Base-by-base conservation (phyloP, 2,113 vertebrate species). In the Elaphurus davidianus region DNA sequence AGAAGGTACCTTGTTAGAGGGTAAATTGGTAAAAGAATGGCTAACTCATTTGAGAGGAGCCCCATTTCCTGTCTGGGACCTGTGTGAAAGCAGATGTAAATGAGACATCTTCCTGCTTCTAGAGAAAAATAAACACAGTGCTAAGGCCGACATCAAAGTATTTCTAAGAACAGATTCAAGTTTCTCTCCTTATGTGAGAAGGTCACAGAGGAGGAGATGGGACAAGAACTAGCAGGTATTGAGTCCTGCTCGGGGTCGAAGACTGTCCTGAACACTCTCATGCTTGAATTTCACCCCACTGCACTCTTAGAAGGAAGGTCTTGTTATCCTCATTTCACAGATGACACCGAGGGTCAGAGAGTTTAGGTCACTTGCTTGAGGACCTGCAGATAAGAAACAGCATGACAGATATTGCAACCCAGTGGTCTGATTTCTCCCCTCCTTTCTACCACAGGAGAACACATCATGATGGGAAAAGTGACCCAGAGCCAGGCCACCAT, bases 311-410 rank as follows among this genome's bases (percentile, higher is more conserved):
- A 54, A 84, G 84, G 87, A 84, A 79, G 25, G 33, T 50, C 78
- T 54, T 27, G 14, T 55, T 47, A 60, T 30, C 50, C 9, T 62
- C 30, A 16, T 33, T 60, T 52, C 81, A 62, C 25, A 55, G 62
- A 54, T 52, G 93, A 87, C 21, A 86, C 36, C 2, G 23, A 95
- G 71, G 60, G 67, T 87, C 92, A 79, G 74, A 94, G 85, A 27
- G 78, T 84, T 93, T 74, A 21, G 82, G 16, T 76, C 30, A 19
- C 23, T 71, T 62, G 3, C 50, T 6, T 57, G 91, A 87, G 33
- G 33, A 28, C 7, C 15, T 12, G 1, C 5, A 36, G 79, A n/a
- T 6, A 60, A 28, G 45, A 88, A 33, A 47, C 7, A 43, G 16
- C 23, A 62, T 5, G 1, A 33, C 27, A 43, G 76, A 50, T 19